phyloP scores from a whole-genome alignment of 2,888 invertebrate species.

The Sussaba pulchella region DNA sequence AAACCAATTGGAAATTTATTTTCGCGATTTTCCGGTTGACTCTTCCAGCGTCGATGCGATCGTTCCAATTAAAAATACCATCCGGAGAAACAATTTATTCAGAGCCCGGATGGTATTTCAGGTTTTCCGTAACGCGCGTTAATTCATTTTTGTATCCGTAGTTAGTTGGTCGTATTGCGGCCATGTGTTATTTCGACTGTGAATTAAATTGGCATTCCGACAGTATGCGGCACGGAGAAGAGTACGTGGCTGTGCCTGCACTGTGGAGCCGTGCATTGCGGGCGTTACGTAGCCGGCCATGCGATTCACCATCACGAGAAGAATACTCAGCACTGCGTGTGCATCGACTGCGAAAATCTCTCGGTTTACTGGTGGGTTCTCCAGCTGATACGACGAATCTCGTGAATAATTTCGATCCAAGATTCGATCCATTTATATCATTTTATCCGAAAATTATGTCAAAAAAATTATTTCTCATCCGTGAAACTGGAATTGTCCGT shows the following conservation, averaged over 20 bases:
- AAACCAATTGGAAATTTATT: background rate
- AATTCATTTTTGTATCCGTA: conserved; percentile 16
- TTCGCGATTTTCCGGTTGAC: background rate
- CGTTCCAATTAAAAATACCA: conserved; percentile 11
- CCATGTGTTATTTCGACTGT: conserved; percentile 25
- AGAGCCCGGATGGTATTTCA: conserved; percentile 50
- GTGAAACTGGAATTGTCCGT: no score
- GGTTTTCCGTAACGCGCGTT: conserved; percentile 26
- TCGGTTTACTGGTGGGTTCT: conserved; percentile 90
- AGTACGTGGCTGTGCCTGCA: conserved; percentile 92
- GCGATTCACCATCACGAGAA: conserved; percentile 90
- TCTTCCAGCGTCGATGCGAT: background rate
- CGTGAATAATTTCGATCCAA: no score
- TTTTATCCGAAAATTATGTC: background rate
- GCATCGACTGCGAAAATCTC: conserved; percentile 91
- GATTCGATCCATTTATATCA: no score
- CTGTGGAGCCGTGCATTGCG: conserved; percentile 91
- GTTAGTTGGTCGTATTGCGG: background rate
- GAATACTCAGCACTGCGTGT: conserved; percentile 88
- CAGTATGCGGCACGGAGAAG: conserved; percentile 88
- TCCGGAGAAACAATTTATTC: conserved; percentile 44
- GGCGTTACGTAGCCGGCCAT: conserved; percentile 91
- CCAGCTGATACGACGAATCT: background rate
- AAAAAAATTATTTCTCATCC: no score
- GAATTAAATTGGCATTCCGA: conserved; percentile 54